Conservation (phyloP, 2,113 vertebrate species). For the Elgaria multicarinata region DNA sequence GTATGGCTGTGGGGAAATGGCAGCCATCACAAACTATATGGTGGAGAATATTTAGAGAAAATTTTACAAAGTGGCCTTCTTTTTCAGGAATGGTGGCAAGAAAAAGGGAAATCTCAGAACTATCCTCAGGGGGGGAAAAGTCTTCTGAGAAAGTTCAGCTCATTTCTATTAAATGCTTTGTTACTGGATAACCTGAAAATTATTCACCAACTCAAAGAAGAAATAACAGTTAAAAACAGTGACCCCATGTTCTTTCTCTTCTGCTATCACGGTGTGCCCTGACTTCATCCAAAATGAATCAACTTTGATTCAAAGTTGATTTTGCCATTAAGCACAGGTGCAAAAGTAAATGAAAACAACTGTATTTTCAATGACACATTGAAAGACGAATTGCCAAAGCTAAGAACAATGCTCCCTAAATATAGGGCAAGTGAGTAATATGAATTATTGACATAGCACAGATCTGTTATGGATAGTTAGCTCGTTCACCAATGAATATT, state of each 20-base stretch:
- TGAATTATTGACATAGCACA: not conserved
- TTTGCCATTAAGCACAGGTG: not conserved
- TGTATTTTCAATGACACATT: not conserved
- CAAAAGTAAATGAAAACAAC: not conserved
- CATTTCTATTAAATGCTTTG: not conserved
- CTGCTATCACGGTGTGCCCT: not conserved
- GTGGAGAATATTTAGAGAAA: not conserved
- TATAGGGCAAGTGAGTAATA: not conserved
- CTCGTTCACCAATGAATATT: not conserved
- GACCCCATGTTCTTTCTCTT: not conserved
- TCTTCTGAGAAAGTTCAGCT: not conserved
- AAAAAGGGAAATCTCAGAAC: not conserved
- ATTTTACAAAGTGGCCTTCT: not conserved
- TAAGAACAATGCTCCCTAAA: conserved; percentile 14
- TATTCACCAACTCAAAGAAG: not conserved
- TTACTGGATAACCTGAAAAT: not conserved
- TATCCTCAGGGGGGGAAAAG: not conserved
- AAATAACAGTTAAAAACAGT: not conserved
- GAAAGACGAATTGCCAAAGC: not conserved
- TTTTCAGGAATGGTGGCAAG: not conserved
- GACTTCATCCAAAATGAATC: not conserved
- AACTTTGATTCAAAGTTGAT: not conserved
- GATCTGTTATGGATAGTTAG: not conserved
- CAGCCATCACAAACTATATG: not conserved
- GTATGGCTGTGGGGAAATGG: no score